Conservation (phyloP, 2,888 invertebrate species). For the Thymelicus lineola region DNA sequence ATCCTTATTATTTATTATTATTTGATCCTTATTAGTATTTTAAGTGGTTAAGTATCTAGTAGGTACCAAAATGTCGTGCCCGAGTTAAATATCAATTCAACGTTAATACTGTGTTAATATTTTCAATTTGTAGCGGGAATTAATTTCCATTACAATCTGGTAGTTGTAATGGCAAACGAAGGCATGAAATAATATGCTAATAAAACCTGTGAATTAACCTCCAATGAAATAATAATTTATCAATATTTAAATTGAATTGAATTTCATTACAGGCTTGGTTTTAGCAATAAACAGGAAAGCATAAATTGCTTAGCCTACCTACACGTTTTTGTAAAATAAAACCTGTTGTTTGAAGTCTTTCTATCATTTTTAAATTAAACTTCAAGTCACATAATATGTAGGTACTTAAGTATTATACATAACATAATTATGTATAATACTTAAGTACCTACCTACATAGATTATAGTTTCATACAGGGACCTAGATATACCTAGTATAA, state of each 20-base stretch:
- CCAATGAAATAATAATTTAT: conserved; percentile 30
- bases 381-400: too few species aligned
- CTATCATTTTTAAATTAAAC: too few species aligned
- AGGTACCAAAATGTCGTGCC: background rate
- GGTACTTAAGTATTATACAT: too few species aligned
- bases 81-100: conserved; percentile 1
- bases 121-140: conserved; percentile 17
- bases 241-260: conserved; percentile 20
- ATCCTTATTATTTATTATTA: too few species aligned
- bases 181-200: conserved; percentile 33
- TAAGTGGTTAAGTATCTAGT: background rate
- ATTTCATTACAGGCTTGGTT: conserved; percentile 1
- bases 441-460: too few species aligned
- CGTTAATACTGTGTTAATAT: background rate
- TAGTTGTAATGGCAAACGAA: conserved; percentile 29
- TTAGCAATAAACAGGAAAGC: background rate
- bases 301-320: background rate
- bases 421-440: too few species aligned
- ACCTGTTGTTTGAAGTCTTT: too few species aligned
- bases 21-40: too few species aligned
- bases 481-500: too few species aligned
- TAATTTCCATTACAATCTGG: conserved; percentile 30
- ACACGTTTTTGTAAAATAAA: too few species aligned
- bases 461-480: too few species aligned
- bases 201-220: conserved; percentile 31